These are phyloP conservation scores for Melipona bicolor DNA, from an alignment of 2,888 invertebrate genomes.

Conservation along the genomic window DNA sequence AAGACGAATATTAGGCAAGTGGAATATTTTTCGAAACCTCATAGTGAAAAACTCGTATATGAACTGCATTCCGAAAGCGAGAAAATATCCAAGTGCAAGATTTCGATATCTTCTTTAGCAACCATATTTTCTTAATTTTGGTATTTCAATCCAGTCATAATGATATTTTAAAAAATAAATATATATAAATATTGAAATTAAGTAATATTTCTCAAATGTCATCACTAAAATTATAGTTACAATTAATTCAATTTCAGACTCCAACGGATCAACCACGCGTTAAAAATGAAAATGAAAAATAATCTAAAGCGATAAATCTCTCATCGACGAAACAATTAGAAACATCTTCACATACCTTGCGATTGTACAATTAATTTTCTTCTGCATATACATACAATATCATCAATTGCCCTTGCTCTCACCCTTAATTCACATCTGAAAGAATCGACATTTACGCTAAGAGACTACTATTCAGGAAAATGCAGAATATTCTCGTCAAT, in stretches of 20 bases:
- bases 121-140: not conserved
- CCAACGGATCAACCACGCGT: not conserved
- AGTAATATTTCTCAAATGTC: not conserved
- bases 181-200: not conserved
- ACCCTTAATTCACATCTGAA: constrained; percentile 56
- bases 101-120: too few relatives aligned
- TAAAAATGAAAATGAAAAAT: not conserved
- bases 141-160: not conserved
- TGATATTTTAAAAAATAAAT: not conserved
- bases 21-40: constrained; percentile 36
- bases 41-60: constrained; percentile 21
- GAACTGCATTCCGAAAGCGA: constrained; percentile 22
- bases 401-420: constrained; percentile 28
- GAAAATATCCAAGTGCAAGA: constrained; percentile 3
- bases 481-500: constrained; percentile 19
- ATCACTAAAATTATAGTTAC: not conserved
- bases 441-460: constrained; percentile 42
- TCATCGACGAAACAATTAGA: not conserved
- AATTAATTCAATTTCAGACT: not conserved
- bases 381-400: constrained; percentile 48
- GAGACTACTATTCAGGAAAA: constrained; percentile 7
- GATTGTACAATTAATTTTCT: constrained; percentile 27
- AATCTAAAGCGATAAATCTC: not conserved
- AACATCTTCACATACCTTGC: not conserved
- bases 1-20: constrained; percentile 22